Evolutionary conservation across 1,140 invertebrate species (phyloP).

Genomic region (Ceratoteleas bidentatus): DNA sequence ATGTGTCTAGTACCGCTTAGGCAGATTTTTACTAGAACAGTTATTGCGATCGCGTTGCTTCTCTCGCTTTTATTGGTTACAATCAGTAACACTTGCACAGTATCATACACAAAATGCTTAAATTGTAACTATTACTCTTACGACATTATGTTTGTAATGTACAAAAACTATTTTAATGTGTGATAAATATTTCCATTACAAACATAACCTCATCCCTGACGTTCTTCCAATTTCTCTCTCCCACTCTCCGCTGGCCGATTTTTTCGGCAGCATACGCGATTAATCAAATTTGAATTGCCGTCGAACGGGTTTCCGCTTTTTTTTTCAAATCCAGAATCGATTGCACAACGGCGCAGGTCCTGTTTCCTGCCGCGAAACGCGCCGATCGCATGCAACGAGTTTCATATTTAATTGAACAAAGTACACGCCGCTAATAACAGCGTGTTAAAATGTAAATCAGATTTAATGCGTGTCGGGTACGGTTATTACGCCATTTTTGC

Average conservation of each 20-base stretch:
- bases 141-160: too few relatives aligned
- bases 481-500: conserved; percentile 47
- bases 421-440: conserved; percentile 50
- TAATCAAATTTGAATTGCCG: conserved; percentile 63
- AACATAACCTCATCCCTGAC: background rate
- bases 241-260: conserved; percentile 21
- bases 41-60: too few relatives aligned
- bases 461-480: conserved; percentile 46
- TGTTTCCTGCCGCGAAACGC: conserved; percentile 58
- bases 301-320: conserved; percentile 46
- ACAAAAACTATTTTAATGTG: too few relatives aligned
- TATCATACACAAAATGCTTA: too few relatives aligned
- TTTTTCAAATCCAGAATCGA: conserved; percentile 51
- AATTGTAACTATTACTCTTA: too few relatives aligned
- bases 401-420: conserved; percentile 59
- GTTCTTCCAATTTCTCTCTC: background rate
- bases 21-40: too few relatives aligned
- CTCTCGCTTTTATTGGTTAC: too few relatives aligned
- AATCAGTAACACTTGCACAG: too few relatives aligned
- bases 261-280: conserved; percentile 37
- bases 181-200: too few relatives aligned
- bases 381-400: conserved; percentile 49
- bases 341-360: conserved; percentile 57
- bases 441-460: conserved; percentile 59
- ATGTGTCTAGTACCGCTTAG: too few relatives aligned